phyloP scores from a whole-genome alignment of 2,797 vertebrate species.

The Cyprinodon diabolis region DNA sequence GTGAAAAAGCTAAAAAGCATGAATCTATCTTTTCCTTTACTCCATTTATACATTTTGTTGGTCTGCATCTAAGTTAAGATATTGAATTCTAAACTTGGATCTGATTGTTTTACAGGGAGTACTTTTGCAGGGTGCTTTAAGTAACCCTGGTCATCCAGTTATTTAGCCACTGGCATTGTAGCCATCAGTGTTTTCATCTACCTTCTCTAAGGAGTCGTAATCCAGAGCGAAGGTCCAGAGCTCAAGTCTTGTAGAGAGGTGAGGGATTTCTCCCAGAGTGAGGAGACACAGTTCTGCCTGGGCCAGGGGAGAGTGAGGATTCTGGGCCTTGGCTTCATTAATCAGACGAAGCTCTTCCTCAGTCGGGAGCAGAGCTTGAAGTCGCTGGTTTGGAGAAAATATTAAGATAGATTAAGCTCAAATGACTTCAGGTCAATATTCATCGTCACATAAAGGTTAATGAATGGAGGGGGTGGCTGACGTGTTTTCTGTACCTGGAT shows the following conservation, averaged over 20 bases:
- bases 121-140: background rate
- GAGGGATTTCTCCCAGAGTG: slow-evolving; percentile 72
- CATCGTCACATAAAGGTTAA: background rate
- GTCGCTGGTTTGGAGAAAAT: slow-evolving; percentile 60
- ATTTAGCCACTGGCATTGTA: background rate
- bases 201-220: slow-evolving; percentile 81
- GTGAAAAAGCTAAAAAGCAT: background rate
- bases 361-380: slow-evolving; percentile 75
- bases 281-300: slow-evolving; percentile 79
- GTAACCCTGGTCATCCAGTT: background rate
- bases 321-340: slow-evolving; percentile 69
- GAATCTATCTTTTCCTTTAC: background rate
- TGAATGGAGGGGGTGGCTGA: background rate
- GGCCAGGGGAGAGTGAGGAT: slow-evolving; percentile 63
- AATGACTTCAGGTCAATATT: background rate
- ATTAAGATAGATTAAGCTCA: background rate
- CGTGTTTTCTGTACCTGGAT: slow-evolving; percentile 71
- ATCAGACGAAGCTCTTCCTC: slow-evolving; percentile 80
- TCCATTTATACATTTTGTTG: too few species aligned
- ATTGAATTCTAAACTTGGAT: too few species aligned
- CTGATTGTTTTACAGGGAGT: too few species aligned
- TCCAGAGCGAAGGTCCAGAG: slow-evolving; percentile 83
- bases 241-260: slow-evolving; percentile 76
- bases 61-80: background rate
- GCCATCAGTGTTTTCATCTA: slow-evolving; percentile 36